Evolutionary conservation across 2,888 invertebrate genomes (phyloP).

Genomic region (Vandiemenella viatica): DNA sequence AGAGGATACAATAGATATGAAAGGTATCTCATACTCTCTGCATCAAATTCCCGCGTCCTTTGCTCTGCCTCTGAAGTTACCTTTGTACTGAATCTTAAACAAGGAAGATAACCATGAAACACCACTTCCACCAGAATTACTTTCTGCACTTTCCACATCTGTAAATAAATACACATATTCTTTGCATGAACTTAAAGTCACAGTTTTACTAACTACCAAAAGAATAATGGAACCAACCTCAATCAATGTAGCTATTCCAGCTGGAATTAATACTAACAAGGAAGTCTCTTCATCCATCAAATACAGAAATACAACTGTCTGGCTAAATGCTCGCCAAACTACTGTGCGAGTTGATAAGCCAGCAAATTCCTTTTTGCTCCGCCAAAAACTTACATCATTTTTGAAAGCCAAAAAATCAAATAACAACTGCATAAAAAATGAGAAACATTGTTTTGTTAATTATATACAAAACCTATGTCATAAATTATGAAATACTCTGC

Average conservation of each 20-base stretch:
- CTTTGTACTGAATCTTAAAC: conserved; percentile 27
- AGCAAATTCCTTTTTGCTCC: conserved; percentile 65
- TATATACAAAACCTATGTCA: background rate
- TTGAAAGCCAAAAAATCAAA: conserved; percentile 96
- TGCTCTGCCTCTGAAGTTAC: conserved; percentile 48
- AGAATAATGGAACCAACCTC: conserved; percentile 67
- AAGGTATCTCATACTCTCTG: conserved; percentile 84
- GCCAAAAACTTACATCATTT: conserved; percentile 94
- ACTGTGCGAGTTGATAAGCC: conserved; percentile 81
- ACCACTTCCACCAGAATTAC: conserved; percentile 41
- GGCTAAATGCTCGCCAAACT: conserved; percentile 87
- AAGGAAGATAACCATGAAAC: conserved; percentile 26
- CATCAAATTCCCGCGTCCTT: conserved; percentile 73
- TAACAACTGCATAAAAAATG: conserved; percentile 50
- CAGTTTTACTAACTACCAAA: too few relatives aligned
- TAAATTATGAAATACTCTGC: background rate
- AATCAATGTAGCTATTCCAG: conserved; percentile 72
- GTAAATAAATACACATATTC: conserved; percentile 19
- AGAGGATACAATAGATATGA: conserved; percentile 81
- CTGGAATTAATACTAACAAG: conserved; percentile 70
- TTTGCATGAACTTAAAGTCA: background rate
- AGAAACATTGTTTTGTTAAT: background rate
- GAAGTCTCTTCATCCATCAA: conserved; percentile 86
- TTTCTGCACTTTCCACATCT: conserved; percentile 92
- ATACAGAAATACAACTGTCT: conserved; percentile 80